Evolutionary conservation across 2,113 vertebrate species (phyloP).

Genomic region (Motacilla tschutschensis): DNA sequence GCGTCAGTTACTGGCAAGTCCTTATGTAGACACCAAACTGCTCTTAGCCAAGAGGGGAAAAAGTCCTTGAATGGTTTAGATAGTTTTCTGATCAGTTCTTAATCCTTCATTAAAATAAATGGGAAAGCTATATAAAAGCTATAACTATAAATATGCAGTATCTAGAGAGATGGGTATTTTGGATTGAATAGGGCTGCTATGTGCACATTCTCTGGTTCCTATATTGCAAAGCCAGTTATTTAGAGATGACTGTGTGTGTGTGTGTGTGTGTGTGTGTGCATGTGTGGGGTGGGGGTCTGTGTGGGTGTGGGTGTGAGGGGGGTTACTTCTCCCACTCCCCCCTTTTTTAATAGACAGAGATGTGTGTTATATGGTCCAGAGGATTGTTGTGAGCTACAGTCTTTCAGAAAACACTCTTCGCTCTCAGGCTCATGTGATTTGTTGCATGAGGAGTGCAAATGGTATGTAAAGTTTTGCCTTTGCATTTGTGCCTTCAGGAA

Average conservation of each 20-base stretch:
- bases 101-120: constrained; percentile 62
- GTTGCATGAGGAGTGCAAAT: constrained; percentile 19
- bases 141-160: constrained; percentile 45
- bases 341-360: constrained; percentile 19
- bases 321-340: not conserved
- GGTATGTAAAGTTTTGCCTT: constrained; percentile 28
- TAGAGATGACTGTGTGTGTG: not conserved
- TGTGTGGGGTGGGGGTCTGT: not conserved
- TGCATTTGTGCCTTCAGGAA: constrained; percentile 32
- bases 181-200: constrained; percentile 36
- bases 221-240: constrained; percentile 50
- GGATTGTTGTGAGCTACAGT: not conserved
- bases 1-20: constrained; percentile 30
- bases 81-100: constrained; percentile 61
- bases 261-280: not conserved
- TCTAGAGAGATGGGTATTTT: constrained; percentile 46
- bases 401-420: constrained; percentile 9
- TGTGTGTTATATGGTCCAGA: not conserved
- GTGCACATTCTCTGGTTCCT: constrained; percentile 6
- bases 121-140: constrained; percentile 1
- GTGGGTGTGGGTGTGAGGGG: not conserved
- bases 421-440: not conserved
- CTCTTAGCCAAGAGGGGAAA: constrained; percentile 20
- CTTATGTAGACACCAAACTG: constrained; percentile 47
- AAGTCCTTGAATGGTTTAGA: constrained; percentile 59